These are phyloP conservation scores for Colinus virginianus DNA, from an alignment of 2,113 vertebrate genomes.

Conservation along the genomic window DNA sequence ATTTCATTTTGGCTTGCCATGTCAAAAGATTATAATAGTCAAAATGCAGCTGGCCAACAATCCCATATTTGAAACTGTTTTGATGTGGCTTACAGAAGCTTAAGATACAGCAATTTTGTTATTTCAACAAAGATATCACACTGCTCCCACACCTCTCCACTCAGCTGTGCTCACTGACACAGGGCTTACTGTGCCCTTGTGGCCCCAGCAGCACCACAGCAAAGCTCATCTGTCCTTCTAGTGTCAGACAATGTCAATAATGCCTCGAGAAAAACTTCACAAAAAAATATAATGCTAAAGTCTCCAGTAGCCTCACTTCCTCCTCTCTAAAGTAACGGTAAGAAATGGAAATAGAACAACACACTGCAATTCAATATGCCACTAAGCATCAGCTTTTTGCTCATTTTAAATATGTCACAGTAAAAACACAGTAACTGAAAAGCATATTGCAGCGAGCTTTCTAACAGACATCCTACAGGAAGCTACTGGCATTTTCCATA, in stretches of 20 bases:
- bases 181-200: neutral
- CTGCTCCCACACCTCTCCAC: fast-evolving
- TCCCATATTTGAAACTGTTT: neutral
- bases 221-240: neutral
- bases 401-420: neutral
- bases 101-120: neutral
- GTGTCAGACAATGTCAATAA: neutral
- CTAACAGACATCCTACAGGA: neutral
- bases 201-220: neutral
- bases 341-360: neutral
- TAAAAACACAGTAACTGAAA: slow-evolving; percentile 5
- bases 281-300: neutral
- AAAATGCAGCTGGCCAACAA: neutral
- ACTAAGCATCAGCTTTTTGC: neutral
- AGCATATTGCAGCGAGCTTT: neutral
- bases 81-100: neutral
- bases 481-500: neutral
- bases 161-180: neutral
- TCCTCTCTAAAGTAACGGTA: neutral
- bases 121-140: neutral
- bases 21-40: neutral
- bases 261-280: neutral
- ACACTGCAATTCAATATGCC: neutral
- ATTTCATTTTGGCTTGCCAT: neutral
- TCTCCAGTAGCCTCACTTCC: neutral